phyloP scores from a whole-genome alignment of 2,797 vertebrate genomes.

The Hybognathus amarus region DNA sequence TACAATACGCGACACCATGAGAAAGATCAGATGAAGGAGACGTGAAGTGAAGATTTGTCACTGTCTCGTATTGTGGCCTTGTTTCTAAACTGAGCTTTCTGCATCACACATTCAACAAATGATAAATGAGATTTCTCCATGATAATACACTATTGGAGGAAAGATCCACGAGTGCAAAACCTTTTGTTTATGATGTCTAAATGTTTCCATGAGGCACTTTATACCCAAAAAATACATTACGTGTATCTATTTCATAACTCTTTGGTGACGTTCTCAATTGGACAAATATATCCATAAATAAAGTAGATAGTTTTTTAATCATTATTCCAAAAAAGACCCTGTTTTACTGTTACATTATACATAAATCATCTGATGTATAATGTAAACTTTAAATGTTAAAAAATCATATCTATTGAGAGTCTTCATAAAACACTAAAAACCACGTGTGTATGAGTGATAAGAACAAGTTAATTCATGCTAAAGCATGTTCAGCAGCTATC shows the following conservation, averaged over 20 bases:
- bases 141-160: slow-evolving; percentile 20
- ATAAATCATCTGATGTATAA: too few species aligned
- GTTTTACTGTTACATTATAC: too few species aligned
- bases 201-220: neutral
- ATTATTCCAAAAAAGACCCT: too few species aligned
- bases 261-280: neutral
- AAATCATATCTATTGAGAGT: neutral
- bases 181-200: neutral
- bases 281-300: too few species aligned
- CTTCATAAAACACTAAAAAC: neutral
- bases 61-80: slow-evolving; percentile 18
- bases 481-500: neutral
- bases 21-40: neutral
- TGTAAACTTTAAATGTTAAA: neutral
- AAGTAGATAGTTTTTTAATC: too few species aligned
- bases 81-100: slow-evolving; percentile 50
- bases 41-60: slow-evolving; percentile 20
- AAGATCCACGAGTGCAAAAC: neutral
- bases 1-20: neutral
- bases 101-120: slow-evolving; percentile 2
- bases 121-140: slow-evolving; percentile 28
- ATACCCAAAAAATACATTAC: neutral
- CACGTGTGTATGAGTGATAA: neutral
- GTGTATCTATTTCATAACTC: too few species aligned
- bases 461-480: neutral